These are phyloP conservation scores for Lithophane ornitopus DNA, from an alignment of 2,888 invertebrate genomes.

Conservation along the genomic window DNA sequence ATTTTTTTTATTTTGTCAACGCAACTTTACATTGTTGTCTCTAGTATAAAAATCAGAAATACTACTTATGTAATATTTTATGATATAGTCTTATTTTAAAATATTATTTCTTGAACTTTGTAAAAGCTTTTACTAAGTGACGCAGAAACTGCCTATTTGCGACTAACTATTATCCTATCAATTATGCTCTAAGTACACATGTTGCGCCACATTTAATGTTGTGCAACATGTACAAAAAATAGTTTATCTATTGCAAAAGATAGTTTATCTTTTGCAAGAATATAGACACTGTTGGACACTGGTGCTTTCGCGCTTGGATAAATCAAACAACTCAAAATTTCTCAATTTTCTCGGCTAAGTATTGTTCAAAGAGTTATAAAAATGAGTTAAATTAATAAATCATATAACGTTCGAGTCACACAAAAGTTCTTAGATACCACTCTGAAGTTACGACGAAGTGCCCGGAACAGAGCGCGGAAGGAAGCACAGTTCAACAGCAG, in stretches of 20 bases:
- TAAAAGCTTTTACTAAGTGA: slow-evolving; percentile 24
- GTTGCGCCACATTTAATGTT: slow-evolving; percentile 19
- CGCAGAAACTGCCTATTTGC: slow-evolving; percentile 3
- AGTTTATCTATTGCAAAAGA: too few species aligned
- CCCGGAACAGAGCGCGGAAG: slow-evolving; percentile 69
- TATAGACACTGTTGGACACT: not conserved
- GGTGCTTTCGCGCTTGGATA: not conserved
- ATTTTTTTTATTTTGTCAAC: not conserved
- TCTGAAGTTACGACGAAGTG: slow-evolving; percentile 43
- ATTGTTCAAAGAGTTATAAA: not conserved
- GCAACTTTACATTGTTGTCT: not conserved
- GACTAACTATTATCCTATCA: not conserved
- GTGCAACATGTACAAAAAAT: too few species aligned
- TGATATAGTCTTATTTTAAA: not conserved
- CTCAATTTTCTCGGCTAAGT: too few species aligned
- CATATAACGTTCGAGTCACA: not conserved
- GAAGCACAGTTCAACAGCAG: slow-evolving; percentile 67
- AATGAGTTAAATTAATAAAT: not conserved
- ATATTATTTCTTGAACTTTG: not conserved
- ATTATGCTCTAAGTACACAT: not conserved
- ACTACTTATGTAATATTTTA: not conserved
- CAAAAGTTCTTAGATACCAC: slow-evolving; percentile 19
- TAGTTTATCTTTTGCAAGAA: slow-evolving; percentile 15
- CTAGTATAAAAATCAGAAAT: not conserved
- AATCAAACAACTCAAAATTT: not conserved